A percentile compares a stretch with the other conserved stretches of the same genome.
These are phyloP conservation scores for Myotis davidii DNA, from an alignment of 2,113 vertebrate genomes.

Conservation along the genomic window DNA sequence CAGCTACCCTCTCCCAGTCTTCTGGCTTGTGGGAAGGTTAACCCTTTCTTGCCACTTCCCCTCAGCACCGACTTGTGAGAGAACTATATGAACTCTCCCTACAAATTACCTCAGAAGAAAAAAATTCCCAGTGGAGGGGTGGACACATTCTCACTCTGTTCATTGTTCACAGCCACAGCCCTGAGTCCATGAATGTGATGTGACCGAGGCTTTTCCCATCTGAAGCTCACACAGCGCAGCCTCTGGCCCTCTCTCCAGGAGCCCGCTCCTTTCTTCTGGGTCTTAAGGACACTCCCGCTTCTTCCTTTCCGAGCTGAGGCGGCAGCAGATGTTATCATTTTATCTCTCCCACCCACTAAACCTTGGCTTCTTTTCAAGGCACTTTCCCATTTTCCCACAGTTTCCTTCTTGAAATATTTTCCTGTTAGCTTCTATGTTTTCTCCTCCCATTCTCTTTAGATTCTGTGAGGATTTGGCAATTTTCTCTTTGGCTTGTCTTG, in stretches of 20 bases:
- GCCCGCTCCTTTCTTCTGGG: background rate
- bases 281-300: background rate
- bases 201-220: background rate
- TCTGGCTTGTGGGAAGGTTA: no score
- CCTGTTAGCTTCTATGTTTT: background rate
- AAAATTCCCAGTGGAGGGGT: background rate
- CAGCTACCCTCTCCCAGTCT: background rate
- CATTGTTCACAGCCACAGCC: background rate
- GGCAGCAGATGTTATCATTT: background rate
- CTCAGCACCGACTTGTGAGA: background rate
- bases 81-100: background rate
- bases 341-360: conserved; percentile 40
- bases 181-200: background rate
- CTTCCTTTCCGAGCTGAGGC: background rate
- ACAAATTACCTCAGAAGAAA: background rate
- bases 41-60: background rate
- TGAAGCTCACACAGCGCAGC: background rate
- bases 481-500: conserved; percentile 37
- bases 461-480: conserved; percentile 69
- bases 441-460: conserved; percentile 35
- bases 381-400: conserved; percentile 63
- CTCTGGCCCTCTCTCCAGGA: background rate
- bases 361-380: conserved; percentile 59
- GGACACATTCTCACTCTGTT: background rate
- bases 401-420: conserved; percentile 53